A percentile compares a stretch with the other conserved stretches of the same genome.
phyloP scores from a whole-genome alignment of 2,888 invertebrate genomes.

The Sphaerophoria taeniata region DNA sequence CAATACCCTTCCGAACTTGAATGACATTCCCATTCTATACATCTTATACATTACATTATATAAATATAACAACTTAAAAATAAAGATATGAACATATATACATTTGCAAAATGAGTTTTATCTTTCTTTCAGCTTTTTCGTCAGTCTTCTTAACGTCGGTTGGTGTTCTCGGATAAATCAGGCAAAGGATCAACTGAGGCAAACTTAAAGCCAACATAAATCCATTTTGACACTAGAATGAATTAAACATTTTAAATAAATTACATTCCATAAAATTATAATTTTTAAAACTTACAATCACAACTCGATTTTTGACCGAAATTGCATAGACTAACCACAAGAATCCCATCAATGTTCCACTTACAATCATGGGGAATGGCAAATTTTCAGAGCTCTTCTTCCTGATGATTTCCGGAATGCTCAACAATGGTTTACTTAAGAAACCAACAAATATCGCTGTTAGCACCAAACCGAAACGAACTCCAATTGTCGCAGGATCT shows the following conservation, averaged over 20 bases:
- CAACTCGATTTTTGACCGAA: constrained; percentile 79
- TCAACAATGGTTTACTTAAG: constrained; percentile 89
- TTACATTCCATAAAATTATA: not conserved
- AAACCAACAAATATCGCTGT: constrained; percentile 85
- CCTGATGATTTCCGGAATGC: constrained; percentile 89
- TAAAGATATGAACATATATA: too few species aligned
- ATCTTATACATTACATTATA: too few species aligned
- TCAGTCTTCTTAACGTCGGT: not conserved
- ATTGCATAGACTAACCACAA: constrained; percentile 81
- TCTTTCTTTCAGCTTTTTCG: constrained; percentile 11
- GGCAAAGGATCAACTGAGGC: constrained; percentile 20
- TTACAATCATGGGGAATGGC: constrained; percentile 94
- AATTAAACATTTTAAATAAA: not conserved
- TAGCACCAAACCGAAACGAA: constrained; percentile 88
- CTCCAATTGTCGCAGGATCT: constrained; percentile 86
- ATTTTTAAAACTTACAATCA: constrained; percentile 78
- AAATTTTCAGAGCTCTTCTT: constrained; percentile 93
- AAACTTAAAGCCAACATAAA: constrained; percentile 9
- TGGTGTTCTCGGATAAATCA: not conserved
- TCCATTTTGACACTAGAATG: constrained; percentile 13
- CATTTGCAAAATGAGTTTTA: not conserved
- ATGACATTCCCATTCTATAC: too few species aligned
- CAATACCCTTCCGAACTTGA: too few species aligned
- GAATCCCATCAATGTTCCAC: constrained; percentile 88
- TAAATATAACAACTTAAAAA: too few species aligned